Evolutionary conservation across 1,140 invertebrate genomes (phyloP).

Genomic region (Bombus polaris): DNA sequence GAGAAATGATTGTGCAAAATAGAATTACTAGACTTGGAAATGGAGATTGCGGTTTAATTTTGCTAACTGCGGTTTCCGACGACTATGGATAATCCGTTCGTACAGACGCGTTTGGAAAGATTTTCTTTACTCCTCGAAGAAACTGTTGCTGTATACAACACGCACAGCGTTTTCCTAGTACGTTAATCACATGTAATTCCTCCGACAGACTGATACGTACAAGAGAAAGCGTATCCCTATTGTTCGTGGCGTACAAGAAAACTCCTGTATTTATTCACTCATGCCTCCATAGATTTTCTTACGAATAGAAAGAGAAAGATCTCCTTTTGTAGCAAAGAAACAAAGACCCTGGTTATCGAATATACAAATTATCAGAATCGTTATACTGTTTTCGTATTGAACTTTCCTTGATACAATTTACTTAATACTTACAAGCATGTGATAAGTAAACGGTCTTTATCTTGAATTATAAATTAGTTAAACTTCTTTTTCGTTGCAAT

Average conservation of each 20-base stretch:
- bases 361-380: not conserved
- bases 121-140: not conserved
- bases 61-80: not conserved
- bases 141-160: slow-evolving; percentile 13
- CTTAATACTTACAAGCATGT: not conserved
- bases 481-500: too few relatives aligned
- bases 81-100: slow-evolving; percentile 11
- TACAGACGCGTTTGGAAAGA: not conserved
- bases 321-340: not conserved
- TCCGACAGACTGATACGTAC: slow-evolving; percentile 34
- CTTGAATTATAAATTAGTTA: not conserved
- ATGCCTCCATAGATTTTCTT: slow-evolving; percentile 39
- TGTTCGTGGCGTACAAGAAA: slow-evolving; percentile 39
- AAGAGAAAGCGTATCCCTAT: slow-evolving; percentile 49
- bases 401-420: not conserved
- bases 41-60: not conserved
- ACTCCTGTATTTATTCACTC: slow-evolving; percentile 29
- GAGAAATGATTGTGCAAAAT: not conserved
- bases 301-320: not conserved
- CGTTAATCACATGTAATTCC: slow-evolving; percentile 50
- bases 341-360: not conserved
- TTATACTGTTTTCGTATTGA: too few relatives aligned
- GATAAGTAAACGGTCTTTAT: not conserved
- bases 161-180: not conserved
- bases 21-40: not conserved